Evolutionary conservation across 2,113 vertebrate genomes (phyloP).

Genomic region (Pelecanoides urinatrix): DNA sequence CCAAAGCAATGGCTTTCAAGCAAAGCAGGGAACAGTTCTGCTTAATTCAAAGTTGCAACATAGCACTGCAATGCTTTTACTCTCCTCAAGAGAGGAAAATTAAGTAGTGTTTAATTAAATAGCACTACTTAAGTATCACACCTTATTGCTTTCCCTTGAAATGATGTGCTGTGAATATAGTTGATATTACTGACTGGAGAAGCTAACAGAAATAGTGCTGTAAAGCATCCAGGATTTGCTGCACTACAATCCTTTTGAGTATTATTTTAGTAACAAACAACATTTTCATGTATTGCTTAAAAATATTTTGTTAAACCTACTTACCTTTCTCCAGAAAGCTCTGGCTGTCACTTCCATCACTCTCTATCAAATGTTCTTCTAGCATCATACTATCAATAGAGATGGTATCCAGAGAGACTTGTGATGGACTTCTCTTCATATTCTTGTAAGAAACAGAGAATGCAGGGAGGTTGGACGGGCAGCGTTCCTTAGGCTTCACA

Average conservation of each 20-base stretch:
- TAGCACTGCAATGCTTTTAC: neutral
- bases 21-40: neutral
- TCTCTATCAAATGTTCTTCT: constrained; percentile 83
- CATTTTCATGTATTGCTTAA: neutral
- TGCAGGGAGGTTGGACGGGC: constrained; percentile 76
- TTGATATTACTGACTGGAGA: neutral
- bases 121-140: neutral
- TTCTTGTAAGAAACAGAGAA: constrained; percentile 90
- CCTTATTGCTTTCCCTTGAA: neutral
- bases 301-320: neutral
- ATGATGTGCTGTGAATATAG: neutral
- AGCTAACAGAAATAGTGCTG: neutral
- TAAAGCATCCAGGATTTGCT: neutral
- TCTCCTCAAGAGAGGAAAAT: neutral
- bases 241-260: neutral
- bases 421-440: constrained; percentile 93
- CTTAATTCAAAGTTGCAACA: neutral
- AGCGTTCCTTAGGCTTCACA: constrained; percentile 88
- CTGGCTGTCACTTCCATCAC: constrained; percentile 87
- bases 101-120: neutral
- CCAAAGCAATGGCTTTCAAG: neutral
- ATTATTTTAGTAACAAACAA: neutral
- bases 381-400: constrained; percentile 92
- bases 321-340: constrained; percentile 87
- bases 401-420: constrained; percentile 91